Base-by-base conservation (phyloP, 2,797 vertebrate species). In the Pseudochirops corinnae region DNA sequence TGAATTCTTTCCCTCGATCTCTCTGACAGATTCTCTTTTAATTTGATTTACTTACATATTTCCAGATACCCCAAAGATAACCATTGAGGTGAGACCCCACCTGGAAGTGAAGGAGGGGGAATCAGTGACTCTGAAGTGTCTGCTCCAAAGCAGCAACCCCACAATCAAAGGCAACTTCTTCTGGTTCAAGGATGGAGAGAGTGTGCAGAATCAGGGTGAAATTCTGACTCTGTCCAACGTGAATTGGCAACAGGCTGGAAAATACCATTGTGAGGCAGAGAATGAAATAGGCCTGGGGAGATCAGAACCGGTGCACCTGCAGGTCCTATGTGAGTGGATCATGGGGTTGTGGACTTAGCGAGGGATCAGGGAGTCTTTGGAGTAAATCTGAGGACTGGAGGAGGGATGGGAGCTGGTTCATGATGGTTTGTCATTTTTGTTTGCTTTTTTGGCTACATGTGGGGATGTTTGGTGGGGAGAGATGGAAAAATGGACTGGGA, bases 81-180 rank as follows among this genome's bases (percentile, higher is more conserved):
- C 53, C 4, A 93, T 98, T 3, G 0, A 92, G 46, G 92, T 96
- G 57, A 92, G 0, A 16, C 28, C 92, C 31, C 74, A 91, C 1
- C 39, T 93, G 60, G 53, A 0, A 0, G 95, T 98, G 2, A 92
- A 0, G 29, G 14, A 93, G 90, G 92, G 60, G 1, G 3, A 26
- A 0, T 57, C 57, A 10, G 97, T 97, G 94, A 97, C 10, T 94
- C 92, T 98, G 93, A 94, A 2, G 0, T 98, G 98, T 55, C 0
- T 67, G 50, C 7, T 98, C n/a, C 16, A 0, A 74, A 95, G 97
- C 96, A 98, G 98, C 95, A 95, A 98, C 92, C 98, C 97, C 0
- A 0, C 12, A 0, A 0, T 5, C 57, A 0, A 0, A 0, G 0
- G 0, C 0, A 1, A 10, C 14, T 91, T 97, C 16, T 52, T 16